Conservation (phyloP, 2,797 vertebrate genomes). For the Nyctalus aviator region DNA sequence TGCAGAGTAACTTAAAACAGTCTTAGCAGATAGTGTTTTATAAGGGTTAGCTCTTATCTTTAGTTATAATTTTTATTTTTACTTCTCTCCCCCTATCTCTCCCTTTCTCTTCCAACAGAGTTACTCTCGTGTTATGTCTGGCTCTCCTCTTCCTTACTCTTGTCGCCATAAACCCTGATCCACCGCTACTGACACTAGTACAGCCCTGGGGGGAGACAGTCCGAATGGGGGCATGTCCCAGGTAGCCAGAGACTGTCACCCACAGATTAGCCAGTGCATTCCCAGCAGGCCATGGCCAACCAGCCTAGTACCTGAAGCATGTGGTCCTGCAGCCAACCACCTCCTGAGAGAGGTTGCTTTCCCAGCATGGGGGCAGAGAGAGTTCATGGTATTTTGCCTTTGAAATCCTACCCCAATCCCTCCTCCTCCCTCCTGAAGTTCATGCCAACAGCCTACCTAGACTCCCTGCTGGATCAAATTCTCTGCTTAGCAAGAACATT, state of each 20-base stretch:
- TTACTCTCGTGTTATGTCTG: not conserved
- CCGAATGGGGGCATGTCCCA: too few relatives aligned
- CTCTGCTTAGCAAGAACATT: not conserved
- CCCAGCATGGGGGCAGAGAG: not conserved
- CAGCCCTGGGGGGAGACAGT: not conserved
- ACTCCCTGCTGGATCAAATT: not conserved
- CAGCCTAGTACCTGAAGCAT: not conserved
- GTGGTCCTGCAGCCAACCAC: not conserved
- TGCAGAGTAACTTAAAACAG: not conserved
- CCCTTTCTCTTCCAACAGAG: not conserved
- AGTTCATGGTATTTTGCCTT: not conserved
- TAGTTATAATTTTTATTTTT: not conserved
- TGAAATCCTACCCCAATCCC: not conserved
- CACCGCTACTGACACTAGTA: not conserved
- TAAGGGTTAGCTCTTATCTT: not conserved
- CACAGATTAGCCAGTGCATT: not conserved
- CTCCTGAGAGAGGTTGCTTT: not conserved
- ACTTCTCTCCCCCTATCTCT: not conserved
- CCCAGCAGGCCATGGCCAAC: not conserved
- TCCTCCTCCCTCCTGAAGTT: not conserved
- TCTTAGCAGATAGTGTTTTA: not conserved
- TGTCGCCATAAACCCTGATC: not conserved
- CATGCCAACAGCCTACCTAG: not conserved
- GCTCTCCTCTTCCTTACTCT: not conserved
- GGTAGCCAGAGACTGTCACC: not conserved